Evolutionary conservation across 1,140 invertebrate species (phyloP), one percentile per base, ranked within the genome.

Genomic region (Drosophila teissieri): DNA sequence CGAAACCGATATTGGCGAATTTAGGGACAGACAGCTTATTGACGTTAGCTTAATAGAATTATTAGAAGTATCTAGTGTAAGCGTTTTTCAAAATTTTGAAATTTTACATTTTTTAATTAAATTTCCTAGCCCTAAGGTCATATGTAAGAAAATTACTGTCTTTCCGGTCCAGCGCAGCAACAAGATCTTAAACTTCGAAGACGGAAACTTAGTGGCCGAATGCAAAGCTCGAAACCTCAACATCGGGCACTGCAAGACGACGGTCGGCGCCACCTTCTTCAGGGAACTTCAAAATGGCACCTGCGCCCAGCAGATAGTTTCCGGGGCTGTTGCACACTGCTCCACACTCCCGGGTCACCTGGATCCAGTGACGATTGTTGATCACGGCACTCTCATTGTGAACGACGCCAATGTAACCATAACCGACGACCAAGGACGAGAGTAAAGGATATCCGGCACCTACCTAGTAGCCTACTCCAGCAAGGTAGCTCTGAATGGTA

Each of bases 31-130:
- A 19, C 34, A 53, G 51, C 31, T 5, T 37, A 53, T 5, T 51
- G 15, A 51, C 7, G 10, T 51, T 31, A 51, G 48, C 17, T 17
- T 51, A 3, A 15, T 51, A 34, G 24, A 51, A 51, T 10, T 51
- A 15, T 27, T 51, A 51, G 48, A 36, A 46, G 45, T 46, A 46
- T 46, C 45, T 46, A 27, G 17, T 24, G 44, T 37, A 10, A 39
- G n/a, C 8, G 52, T 27, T 40, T 54, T 54, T n/a, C 34, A 40
- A 58, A 46, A 58, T 45, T 42, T 4, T 0, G 42, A 58, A 14
- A 46, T 58, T 5, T 0, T 48, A 2, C 14, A 58, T 31, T 58
- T 46, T 17, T 31, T 58, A 4, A 46, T 58, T 44, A 56, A 44
- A 31, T 27, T 56, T 12, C 54, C 54, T 8, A 44, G 0, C 6